These are phyloP conservation scores for Austrolebias charrua DNA, from an alignment of 2,797 vertebrate genomes.

Conservation along the genomic window DNA sequence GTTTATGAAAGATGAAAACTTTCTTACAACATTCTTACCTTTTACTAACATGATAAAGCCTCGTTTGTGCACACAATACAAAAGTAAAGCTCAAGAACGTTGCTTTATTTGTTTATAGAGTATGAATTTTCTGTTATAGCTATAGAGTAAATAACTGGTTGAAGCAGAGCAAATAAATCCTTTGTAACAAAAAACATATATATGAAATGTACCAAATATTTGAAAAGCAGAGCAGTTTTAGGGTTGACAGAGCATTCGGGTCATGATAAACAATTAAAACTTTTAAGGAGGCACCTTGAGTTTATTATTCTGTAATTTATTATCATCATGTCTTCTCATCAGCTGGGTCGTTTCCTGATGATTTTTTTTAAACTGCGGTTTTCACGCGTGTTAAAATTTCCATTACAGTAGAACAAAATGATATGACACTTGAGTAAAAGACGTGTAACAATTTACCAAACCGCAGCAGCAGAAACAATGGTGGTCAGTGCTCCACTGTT, in stretches of 20 bases:
- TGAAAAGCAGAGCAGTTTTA: constrained; percentile 46
- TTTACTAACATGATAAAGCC: not conserved
- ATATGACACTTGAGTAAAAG: constrained; percentile 59
- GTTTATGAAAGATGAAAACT: no score
- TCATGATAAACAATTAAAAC: constrained; percentile 23
- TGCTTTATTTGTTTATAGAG: constrained; percentile 58
- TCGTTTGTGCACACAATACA: constrained; percentile 19
- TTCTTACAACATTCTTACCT: not conserved
- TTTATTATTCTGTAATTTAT: constrained; percentile 25
- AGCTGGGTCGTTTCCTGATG: constrained; percentile 14
- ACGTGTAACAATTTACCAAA: constrained; percentile 36
- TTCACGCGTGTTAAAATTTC: constrained; percentile 25
- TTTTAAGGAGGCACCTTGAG: constrained; percentile 24
- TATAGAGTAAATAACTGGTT: constrained; percentile 63
- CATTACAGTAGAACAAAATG: constrained; percentile 34
- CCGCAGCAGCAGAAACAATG: constrained; percentile 57
- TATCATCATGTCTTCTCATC: constrained; percentile 7
- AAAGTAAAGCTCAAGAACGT: constrained; percentile 26
- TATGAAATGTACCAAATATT: constrained; percentile 33
- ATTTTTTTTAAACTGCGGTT: constrained; percentile 10
- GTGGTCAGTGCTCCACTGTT: constrained; percentile 46
- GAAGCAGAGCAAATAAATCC: constrained; percentile 47
- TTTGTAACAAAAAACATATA: constrained; percentile 18
- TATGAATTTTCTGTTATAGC: constrained; percentile 51
- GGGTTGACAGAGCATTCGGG: constrained; percentile 33